A percentile compares a stretch with the other conserved stretches of the same genome.
Conservation (phyloP, 2,888 invertebrate species). For the Rapana venosa region DNA sequence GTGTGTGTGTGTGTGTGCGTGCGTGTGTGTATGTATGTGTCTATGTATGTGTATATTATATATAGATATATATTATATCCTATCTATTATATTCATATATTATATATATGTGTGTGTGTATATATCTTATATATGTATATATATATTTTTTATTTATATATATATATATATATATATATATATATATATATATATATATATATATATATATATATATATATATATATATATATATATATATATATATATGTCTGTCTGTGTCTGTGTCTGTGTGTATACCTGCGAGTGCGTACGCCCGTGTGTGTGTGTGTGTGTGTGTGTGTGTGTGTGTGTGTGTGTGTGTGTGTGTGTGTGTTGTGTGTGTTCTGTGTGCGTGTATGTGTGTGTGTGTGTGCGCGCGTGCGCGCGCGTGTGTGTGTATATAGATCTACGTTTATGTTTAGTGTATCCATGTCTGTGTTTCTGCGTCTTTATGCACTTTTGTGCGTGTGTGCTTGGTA, state of each 20-base stretch:
- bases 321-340: not conserved
- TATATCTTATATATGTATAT: too few relatives aligned
- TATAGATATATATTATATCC: too few relatives aligned
- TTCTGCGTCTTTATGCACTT: not conserved
- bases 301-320: not conserved
- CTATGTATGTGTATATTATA: too few relatives aligned
- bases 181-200: not conserved
- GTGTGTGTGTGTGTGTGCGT: too few relatives aligned
- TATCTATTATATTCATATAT: not conserved
- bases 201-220: slow-evolving; percentile 18
- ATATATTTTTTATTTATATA: not conserved
- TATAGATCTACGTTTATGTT: not conserved
- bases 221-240: not conserved
- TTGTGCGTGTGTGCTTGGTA: not conserved
- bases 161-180: not conserved
- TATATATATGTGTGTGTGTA: too few relatives aligned
- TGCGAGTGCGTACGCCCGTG: not conserved
- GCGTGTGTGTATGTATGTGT: too few relatives aligned
- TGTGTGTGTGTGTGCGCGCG: slow-evolving; percentile 1
- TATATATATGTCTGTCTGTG: not conserved
- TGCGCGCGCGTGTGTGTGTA: slow-evolving; percentile 8
- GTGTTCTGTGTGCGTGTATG: not conserved
- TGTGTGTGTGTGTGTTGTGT: too few relatives aligned
- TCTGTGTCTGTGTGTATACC: not conserved
- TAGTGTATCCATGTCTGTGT: not conserved